A percentile compares a stretch with the other conserved stretches of the same genome.
Evolutionary conservation across 2,113 vertebrate species (phyloP).

Genomic region (Corythoichthys intestinalis): DNA sequence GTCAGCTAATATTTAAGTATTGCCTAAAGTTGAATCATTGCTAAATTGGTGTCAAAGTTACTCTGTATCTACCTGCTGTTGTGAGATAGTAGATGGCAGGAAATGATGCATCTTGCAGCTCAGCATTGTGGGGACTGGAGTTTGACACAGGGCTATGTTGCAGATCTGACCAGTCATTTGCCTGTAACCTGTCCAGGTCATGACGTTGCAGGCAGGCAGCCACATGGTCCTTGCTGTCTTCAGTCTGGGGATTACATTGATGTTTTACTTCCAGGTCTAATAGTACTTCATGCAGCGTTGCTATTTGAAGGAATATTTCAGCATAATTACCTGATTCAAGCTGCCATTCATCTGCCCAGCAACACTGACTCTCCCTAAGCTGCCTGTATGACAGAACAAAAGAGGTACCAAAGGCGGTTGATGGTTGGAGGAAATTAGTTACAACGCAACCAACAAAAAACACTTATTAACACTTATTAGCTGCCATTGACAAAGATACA

Average conservation of each 20-base stretch:
- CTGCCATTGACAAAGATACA: too few species aligned
- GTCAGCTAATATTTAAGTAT: too few species aligned
- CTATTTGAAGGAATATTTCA: not conserved
- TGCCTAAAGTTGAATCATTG: not conserved
- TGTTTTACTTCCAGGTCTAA: not conserved
- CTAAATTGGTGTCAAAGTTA: not conserved
- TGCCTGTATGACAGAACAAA: constrained; percentile 21
- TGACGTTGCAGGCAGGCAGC: constrained; percentile 57
- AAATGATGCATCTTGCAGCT: constrained; percentile 40
- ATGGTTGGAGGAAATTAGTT: constrained; percentile 21
- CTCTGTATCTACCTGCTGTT: constrained; percentile 43
- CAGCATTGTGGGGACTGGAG: constrained; percentile 47
- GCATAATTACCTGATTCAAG: constrained; percentile 54
- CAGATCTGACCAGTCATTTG: constrained; percentile 37
- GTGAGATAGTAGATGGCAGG: constrained; percentile 36
- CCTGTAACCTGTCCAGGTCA: constrained; percentile 31
- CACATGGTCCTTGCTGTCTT: constrained; percentile 65
- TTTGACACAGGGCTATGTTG: constrained; percentile 39
- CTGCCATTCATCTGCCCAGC: constrained; percentile 54
- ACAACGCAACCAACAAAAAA: constrained; percentile 1
- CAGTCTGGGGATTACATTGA: constrained; percentile 33
- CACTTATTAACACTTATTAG: too few species aligned
- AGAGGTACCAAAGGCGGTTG: constrained; percentile 6
- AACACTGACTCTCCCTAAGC: constrained; percentile 32
- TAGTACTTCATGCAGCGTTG: not conserved